phyloP scores from a whole-genome alignment of 92 coral and sea anemone species.

The Paramuricea clavata region DNA sequence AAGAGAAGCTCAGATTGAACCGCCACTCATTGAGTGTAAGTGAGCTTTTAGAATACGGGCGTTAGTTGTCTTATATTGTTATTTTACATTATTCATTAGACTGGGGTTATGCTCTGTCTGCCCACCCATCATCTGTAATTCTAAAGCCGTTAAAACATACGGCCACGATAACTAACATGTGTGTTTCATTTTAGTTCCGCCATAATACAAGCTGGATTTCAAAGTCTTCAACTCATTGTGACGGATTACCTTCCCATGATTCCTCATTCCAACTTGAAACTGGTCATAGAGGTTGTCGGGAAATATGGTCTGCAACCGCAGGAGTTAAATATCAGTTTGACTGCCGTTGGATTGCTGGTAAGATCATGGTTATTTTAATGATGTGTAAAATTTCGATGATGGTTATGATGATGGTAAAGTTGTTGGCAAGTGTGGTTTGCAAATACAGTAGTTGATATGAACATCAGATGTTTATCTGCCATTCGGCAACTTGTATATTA shows the following conservation, averaged over 20 bases:
- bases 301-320: slow-evolving; percentile 98
- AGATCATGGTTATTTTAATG: slow-evolving; percentile 9
- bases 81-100: too few relatives aligned
- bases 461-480: too few relatives aligned
- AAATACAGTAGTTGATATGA: too few relatives aligned
- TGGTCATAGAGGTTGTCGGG: slow-evolving; percentile 97
- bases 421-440: too few relatives aligned
- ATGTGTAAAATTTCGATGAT: background rate
- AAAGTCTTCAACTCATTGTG: slow-evolving; percentile 94
- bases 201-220: slow-evolving; percentile 97
- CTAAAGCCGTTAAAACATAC: too few relatives aligned
- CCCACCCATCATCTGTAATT: too few relatives aligned
- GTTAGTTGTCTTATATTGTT: too few relatives aligned
- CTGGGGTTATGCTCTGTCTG: too few relatives aligned
- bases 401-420: background rate
- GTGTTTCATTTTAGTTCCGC: slow-evolving; percentile 72
- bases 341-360: slow-evolving; percentile 99
- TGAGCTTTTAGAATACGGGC: too few relatives aligned
- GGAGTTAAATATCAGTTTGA: slow-evolving; percentile 94
- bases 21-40: too few relatives aligned
- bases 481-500: too few relatives aligned
- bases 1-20: too few relatives aligned
- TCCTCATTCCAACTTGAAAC: slow-evolving; percentile 96
- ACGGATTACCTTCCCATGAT: slow-evolving; percentile 98
- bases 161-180: background rate